Conservation (phyloP, 2,113 vertebrate genomes). For the Callipepla californica region DNA sequence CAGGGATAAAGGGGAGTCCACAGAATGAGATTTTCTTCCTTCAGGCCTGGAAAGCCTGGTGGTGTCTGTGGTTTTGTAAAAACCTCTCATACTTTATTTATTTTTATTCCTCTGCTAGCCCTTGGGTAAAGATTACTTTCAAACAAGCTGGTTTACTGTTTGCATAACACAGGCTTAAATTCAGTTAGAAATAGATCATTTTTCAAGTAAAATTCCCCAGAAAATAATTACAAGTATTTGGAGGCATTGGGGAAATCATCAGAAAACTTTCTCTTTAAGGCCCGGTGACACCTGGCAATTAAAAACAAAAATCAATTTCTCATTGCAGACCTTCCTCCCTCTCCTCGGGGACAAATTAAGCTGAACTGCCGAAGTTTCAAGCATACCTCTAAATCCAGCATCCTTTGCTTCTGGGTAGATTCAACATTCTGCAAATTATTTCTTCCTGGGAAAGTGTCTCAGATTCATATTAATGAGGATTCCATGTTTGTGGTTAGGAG, state of each 20-base stretch:
- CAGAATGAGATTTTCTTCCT: constrained; percentile 7
- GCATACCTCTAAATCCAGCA: constrained; percentile 41
- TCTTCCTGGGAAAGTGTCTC: constrained; percentile 59
- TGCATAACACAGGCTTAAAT: constrained; percentile 61
- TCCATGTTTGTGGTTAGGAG: constrained; percentile 63
- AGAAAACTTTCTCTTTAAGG: constrained; percentile 45
- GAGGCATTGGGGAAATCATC: constrained; percentile 22
- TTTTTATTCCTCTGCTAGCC: constrained; percentile 64
- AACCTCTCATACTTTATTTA: constrained; percentile 56
- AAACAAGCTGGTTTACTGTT: constrained; percentile 66
- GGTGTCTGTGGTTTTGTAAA: constrained; percentile 70
- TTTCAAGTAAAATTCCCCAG: constrained; percentile 62
- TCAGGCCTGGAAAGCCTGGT: constrained; percentile 23
- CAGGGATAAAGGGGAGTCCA: not conserved
- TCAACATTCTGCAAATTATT: constrained; percentile 47
- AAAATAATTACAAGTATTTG: constrained; percentile 56
- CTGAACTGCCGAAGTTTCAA: constrained; percentile 41
- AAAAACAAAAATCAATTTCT: constrained; percentile 52
- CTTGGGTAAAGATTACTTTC: constrained; percentile 67
- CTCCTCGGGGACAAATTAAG: constrained; percentile 59
- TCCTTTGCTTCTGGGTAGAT: constrained; percentile 45
- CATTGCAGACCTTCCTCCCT: constrained; percentile 43
- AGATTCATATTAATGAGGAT: constrained; percentile 68
- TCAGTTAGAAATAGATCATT: constrained; percentile 54
- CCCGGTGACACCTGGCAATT: constrained; percentile 61